Percentiles rank a stretch among this genome's conserved stretches.
These are phyloP conservation scores for Catostylus mosaicus DNA, from an alignment of 30 jellyfish, hydroid and myxozoan species.

Conservation along the genomic window DNA sequence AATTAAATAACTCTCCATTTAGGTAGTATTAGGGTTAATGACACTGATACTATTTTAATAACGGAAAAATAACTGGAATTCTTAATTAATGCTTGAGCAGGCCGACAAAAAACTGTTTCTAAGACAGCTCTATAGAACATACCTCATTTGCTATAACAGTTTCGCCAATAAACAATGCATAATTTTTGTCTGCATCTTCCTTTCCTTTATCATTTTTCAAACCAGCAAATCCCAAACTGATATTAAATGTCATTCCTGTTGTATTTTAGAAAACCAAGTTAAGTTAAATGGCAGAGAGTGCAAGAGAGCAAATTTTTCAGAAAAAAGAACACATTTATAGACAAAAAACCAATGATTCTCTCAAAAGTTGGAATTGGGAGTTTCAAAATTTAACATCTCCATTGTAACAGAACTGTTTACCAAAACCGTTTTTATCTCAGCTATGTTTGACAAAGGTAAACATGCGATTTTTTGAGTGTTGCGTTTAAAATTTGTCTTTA, in stretches of 20 bases:
- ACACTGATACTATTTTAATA: too few relatives aligned
- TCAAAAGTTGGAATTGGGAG: too few relatives aligned
- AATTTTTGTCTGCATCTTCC: constrained; percentile 80
- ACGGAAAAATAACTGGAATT: background rate
- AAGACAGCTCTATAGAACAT: too few relatives aligned
- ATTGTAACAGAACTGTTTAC: too few relatives aligned
- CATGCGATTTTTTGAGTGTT: too few relatives aligned
- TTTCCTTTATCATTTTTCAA: constrained; percentile 82
- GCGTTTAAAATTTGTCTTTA: too few relatives aligned
- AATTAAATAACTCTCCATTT: background rate
- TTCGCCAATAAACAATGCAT: constrained; percentile 95
- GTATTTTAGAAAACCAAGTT: background rate
- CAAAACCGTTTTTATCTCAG: too few relatives aligned
- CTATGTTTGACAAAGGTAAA: too few relatives aligned
- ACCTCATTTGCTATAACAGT: constrained; percentile 91
- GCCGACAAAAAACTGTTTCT: too few relatives aligned
- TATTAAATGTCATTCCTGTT: constrained; percentile 94
- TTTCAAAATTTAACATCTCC: too few relatives aligned
- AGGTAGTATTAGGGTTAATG: background rate
- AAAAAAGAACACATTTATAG: background rate
- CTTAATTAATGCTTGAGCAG: background rate
- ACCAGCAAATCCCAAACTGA: constrained; percentile 85
- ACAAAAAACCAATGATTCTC: too few relatives aligned
- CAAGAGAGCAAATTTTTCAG: background rate
- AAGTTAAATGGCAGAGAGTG: background rate